Evolutionary conservation across 2,113 vertebrate species (phyloP).

Genomic region (Oryzias melastigma): DNA sequence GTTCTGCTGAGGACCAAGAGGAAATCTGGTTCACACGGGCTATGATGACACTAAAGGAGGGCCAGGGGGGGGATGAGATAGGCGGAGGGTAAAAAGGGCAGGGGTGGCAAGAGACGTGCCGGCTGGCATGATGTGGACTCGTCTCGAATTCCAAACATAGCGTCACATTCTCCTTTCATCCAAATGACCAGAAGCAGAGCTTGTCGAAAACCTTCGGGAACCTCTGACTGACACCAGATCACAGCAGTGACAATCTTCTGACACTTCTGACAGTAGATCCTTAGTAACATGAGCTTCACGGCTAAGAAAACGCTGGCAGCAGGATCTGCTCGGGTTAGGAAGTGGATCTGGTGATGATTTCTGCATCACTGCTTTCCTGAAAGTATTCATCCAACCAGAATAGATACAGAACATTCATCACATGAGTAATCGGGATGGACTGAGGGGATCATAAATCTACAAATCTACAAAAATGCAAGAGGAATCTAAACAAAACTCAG

Average conservation of each 20-base stretch:
- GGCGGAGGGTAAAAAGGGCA: slow-evolving; percentile 17
- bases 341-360: neutral
- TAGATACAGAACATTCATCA: too few relatives aligned
- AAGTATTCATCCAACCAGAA: neutral
- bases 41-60: slow-evolving; percentile 22
- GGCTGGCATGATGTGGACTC: slow-evolving; percentile 60
- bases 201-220: slow-evolving; percentile 40
- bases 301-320: neutral
- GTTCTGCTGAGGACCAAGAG: slow-evolving; percentile 34
- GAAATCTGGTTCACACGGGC: slow-evolving; percentile 51
- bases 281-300: neutral
- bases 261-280: neutral
- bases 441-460: too few relatives aligned
- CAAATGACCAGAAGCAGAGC: slow-evolving; percentile 49
- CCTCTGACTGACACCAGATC: slow-evolving; percentile 28
- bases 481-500: too few relatives aligned
- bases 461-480: too few relatives aligned
- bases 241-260: slow-evolving; percentile 35
- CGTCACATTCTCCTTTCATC: slow-evolving; percentile 59
- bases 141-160: slow-evolving; percentile 74
- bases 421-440: too few relatives aligned
- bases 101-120: slow-evolving; percentile 54
- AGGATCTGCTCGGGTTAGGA: neutral
- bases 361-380: neutral
- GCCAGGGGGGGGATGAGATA: slow-evolving; percentile 17